phyloP scores from a whole-genome alignment of 2,888 invertebrate species.

The Caenorhabditis imperialis region DNA sequence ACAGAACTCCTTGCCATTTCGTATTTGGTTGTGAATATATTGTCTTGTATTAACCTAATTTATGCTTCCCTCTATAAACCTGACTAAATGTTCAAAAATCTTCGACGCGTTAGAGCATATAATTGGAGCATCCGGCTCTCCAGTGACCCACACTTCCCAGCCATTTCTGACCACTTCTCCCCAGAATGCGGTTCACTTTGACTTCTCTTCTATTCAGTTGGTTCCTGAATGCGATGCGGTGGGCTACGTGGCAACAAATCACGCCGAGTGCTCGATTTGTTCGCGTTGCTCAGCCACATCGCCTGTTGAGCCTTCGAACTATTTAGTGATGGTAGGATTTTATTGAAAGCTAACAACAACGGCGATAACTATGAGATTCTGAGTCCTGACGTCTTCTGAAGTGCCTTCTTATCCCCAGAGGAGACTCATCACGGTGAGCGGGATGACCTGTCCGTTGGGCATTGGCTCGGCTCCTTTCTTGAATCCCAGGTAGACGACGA shows the following conservation, averaged over 20 bases:
- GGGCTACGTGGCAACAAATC: constrained; percentile 37
- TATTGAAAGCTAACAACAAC: constrained; percentile 5
- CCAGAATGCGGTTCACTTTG: too few relatives aligned
- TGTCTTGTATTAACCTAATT: too few relatives aligned
- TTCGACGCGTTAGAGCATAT: not conserved
- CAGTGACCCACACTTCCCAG: constrained; percentile 5
- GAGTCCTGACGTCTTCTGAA: not conserved
- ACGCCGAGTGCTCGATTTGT: constrained; percentile 16
- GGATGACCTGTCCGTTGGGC: constrained; percentile 68
- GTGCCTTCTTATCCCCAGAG: constrained; percentile 68
- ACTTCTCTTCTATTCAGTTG: not conserved
- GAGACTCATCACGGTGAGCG: constrained; percentile 66
- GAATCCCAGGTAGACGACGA: constrained; percentile 75
- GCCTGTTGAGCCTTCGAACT: not conserved
- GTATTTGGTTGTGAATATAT: constrained; percentile 24
- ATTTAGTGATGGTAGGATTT: not conserved
- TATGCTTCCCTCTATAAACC: too few relatives aligned
- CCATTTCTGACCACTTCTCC: not conserved
- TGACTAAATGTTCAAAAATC: too few relatives aligned
- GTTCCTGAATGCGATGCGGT: constrained; percentile 22
- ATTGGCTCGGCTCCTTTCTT: constrained; percentile 65
- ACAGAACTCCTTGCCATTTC: not conserved
- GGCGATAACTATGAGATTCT: constrained; percentile 32
- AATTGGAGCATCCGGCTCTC: not conserved
- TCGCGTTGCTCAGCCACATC: constrained; percentile 48